Evolutionary conservation across 2,888 invertebrate genomes (phyloP).

Genomic region (Caradrina kadenii): DNA sequence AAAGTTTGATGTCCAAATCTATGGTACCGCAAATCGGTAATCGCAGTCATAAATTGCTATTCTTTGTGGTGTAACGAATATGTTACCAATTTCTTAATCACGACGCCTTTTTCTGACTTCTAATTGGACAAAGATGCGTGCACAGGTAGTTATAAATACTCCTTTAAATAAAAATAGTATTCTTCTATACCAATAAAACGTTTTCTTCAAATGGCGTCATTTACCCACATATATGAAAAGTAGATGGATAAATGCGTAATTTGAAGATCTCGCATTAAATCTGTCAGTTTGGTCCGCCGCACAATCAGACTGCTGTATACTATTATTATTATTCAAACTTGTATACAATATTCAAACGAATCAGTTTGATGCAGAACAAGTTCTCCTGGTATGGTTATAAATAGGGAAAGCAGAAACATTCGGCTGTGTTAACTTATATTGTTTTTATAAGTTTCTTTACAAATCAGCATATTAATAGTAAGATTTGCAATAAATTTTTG

Average conservation of each 20-base stretch:
- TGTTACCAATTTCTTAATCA: background rate
- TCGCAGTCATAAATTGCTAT: too few species aligned
- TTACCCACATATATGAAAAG: background rate
- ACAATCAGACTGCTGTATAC: background rate
- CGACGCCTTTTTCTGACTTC: background rate
- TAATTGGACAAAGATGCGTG: background rate
- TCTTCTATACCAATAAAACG: too few species aligned
- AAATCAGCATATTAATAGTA: conserved; percentile 8
- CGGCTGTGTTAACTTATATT: background rate
- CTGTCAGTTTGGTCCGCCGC: background rate
- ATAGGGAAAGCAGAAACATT: conserved; percentile 5
- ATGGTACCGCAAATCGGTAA: too few species aligned
- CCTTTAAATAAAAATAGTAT: too few species aligned
- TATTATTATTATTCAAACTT: conserved; percentile 5
- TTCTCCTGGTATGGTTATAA: background rate
- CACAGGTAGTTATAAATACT: background rate
- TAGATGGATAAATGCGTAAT: background rate
- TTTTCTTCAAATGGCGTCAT: background rate
- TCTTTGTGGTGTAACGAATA: too few species aligned
- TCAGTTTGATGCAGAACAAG: conserved; percentile 11
- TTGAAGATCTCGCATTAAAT: background rate
- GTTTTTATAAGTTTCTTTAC: background rate
- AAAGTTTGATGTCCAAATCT: background rate
- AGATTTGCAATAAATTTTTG: conserved; percentile 20
- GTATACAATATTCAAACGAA: conserved; percentile 4